Evolutionary conservation across 2,888 invertebrate genomes (phyloP).

Genomic region (Drosophila mulleri): DNA sequence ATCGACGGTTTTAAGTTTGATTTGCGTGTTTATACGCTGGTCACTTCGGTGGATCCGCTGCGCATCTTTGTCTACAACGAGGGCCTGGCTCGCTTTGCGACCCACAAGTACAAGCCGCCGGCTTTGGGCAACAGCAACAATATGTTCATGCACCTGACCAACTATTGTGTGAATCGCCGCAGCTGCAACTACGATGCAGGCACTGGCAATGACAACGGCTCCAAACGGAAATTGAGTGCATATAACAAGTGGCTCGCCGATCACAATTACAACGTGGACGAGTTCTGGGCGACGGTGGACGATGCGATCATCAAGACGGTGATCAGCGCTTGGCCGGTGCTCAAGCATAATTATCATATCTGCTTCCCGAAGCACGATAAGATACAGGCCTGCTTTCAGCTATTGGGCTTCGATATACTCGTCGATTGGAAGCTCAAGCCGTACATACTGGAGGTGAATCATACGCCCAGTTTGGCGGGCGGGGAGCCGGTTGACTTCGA

Average conservation of each 20-base stretch:
- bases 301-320: conserved; percentile 96
- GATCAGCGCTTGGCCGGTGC: conserved; percentile 93
- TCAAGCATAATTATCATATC: conserved; percentile 94
- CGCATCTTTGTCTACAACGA: conserved; percentile 96
- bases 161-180: conserved; percentile 96
- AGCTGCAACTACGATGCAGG: conserved; percentile 94
- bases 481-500: conserved; percentile 91
- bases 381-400: conserved; percentile 95
- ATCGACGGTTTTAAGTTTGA: conserved; percentile 98
- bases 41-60: conserved; percentile 96
- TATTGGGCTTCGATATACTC: conserved; percentile 95
- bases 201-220: conserved; percentile 89
- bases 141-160: conserved; percentile 97
- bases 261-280: conserved; percentile 90
- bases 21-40: conserved; percentile 93
- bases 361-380: conserved; percentile 95
- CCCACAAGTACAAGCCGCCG: conserved; percentile 94
- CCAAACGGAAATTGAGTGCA: conserved; percentile 93
- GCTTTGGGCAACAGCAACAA: conserved; percentile 92
- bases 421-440: conserved; percentile 94
- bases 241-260: conserved; percentile 90
- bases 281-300: conserved; percentile 93
- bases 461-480: conserved; percentile 95
- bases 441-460: conserved; percentile 95
- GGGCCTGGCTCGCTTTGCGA: conserved; percentile 95